Base-by-base conservation (phyloP, 2,888 invertebrate genomes). In the Dioctria rufipes region DNA sequence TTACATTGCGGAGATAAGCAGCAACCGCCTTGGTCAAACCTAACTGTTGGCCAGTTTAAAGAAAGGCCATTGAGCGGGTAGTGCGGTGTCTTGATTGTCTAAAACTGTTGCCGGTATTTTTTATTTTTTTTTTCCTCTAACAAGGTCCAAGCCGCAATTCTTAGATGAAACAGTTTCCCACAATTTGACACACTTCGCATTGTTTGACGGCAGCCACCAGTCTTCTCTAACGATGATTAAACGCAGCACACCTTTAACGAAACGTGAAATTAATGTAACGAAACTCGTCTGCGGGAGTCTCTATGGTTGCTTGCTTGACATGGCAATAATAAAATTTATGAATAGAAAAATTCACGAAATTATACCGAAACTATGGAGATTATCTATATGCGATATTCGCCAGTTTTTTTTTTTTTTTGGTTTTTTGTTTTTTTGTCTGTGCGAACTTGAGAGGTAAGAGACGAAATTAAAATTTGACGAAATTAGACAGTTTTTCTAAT, bases 251-350 rank as follows among this genome's bases (percentile, higher is more conserved):
- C 51, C 80, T 73, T 66, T 80, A 67, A 75, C 80, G 77, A 80
- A 80, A 80, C 80, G 77, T 66, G 80, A 61, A 77, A 80, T 75
- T 80, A 67, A 77, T 40, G 67, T 58, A 77, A 66, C 77, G 49
- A 75, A 77, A 46, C 25, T 25, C 46, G 25, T n/a, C 46, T 25
- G 67, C 25, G 46, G 25, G 65, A 75, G 25, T 75, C 77, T 80
- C 67, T 77, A 67, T 77, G 67, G 67, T 13, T 46, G 25, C 8
- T 13, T n/a, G 42, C 25, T 42, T 65, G 40, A 65, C 40, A 63
- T 40, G 66, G 40, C 46, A 46, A 46, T 46, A 46, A 25, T 25
- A 25, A 25, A 46, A 46, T 46, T 46, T 46, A 46, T 46, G 8
- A 46, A 8, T 46, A 46, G 46, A 46, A 46, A 46, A 6, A 6